A percentile compares a stretch with the other conserved stretches of the same genome.
These are phyloP conservation scores for Lasioglossum albipes DNA, from an alignment of 1,140 invertebrate genomes.

Conservation along the genomic window DNA sequence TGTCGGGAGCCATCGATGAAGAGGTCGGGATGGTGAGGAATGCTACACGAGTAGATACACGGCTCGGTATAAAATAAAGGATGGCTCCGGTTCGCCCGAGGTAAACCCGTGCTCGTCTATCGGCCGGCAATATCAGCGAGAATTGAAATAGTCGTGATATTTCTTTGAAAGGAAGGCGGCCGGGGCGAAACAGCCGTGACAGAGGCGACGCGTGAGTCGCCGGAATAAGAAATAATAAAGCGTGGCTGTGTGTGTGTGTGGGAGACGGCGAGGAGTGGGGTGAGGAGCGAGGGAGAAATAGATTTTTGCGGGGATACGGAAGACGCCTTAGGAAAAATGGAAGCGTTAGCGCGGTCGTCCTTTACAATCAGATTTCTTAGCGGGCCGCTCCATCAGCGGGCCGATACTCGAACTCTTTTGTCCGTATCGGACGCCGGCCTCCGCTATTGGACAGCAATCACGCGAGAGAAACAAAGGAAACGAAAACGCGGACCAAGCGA, in stretches of 20 bases:
- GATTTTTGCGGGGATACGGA: too few species aligned
- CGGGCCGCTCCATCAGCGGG: conserved; percentile 63
- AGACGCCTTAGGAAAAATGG: conserved; percentile 62
- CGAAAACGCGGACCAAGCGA: conserved; percentile 17
- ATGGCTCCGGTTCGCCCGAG: conserved; percentile 52
- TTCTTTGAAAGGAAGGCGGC: conserved; percentile 67
- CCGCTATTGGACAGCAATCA: conserved; percentile 58
- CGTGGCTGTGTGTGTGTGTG: conserved; percentile 7
- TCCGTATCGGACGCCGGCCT: conserved; percentile 40
- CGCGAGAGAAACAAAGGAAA: conserved; percentile 47
- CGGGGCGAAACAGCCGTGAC: conserved; percentile 34
- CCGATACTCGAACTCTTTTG: conserved; percentile 66
- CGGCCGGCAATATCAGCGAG: conserved; percentile 74
- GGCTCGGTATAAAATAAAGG: conserved; percentile 71
- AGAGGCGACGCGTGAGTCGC: conserved; percentile 36
- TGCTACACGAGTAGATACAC: conserved; percentile 41
- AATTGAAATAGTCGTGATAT: conserved; percentile 76
- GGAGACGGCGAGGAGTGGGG: too few species aligned
- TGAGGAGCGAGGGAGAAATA: too few species aligned
- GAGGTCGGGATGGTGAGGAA: neutral
- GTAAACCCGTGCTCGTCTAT: conserved; percentile 65
- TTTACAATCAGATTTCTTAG: conserved; percentile 74
- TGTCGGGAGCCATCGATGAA: too few species aligned
- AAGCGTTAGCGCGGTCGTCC: conserved; percentile 67
- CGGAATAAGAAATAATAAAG: conserved; percentile 67